Conservation (phyloP, 2,797 vertebrate species). For the Podarcis siculus region DNA sequence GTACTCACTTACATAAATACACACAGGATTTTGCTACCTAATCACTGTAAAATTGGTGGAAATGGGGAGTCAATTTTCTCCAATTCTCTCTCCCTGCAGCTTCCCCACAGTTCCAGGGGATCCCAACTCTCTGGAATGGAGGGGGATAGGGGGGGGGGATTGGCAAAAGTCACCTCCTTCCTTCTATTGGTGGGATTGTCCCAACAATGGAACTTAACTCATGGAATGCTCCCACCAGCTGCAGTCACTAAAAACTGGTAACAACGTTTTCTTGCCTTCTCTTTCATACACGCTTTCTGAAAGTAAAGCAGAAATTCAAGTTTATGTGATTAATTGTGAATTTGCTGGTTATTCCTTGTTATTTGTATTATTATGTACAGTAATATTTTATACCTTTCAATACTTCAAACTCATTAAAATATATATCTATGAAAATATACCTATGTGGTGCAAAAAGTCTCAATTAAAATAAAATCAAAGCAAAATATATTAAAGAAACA, state of each 20-base stretch:
- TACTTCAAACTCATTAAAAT: too few relatives aligned
- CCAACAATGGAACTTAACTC: background rate
- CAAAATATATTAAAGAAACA: too few relatives aligned
- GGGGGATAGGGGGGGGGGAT: fast-evolving
- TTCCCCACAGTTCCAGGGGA: background rate
- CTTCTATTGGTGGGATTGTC: too few relatives aligned
- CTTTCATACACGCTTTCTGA: background rate
- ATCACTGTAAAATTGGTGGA: background rate
- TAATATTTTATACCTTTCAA: too few relatives aligned
- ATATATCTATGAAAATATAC: too few relatives aligned
- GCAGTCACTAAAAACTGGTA: background rate
- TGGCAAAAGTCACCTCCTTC: background rate
- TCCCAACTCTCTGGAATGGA: too few relatives aligned
- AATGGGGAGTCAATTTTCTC: background rate
- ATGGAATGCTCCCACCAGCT: background rate
- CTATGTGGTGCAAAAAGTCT: too few relatives aligned
- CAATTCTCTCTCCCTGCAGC: background rate
- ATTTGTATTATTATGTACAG: too few relatives aligned
- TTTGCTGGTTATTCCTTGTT: background rate
- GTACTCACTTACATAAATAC: too few relatives aligned
- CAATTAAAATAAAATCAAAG: too few relatives aligned
- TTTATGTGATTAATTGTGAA: background rate
- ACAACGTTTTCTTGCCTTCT: background rate
- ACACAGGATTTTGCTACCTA: background rate
- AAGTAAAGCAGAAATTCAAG: background rate